Evolutionary conservation across 2,797 vertebrate genomes (phyloP).

Genomic region (Pogonophryne albipinna): DNA sequence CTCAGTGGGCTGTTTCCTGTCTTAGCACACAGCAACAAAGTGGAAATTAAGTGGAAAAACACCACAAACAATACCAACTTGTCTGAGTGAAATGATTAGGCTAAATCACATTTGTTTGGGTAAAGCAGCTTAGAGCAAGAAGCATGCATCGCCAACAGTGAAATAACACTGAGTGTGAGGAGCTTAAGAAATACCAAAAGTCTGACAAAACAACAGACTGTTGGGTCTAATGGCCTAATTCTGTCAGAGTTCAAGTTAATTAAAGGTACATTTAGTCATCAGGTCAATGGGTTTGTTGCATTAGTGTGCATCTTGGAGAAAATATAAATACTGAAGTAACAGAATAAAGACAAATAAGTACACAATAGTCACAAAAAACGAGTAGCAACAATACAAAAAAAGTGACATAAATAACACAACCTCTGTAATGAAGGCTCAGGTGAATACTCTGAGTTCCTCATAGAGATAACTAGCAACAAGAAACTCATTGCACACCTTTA

Average conservation of each 20-base stretch:
- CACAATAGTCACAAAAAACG: too few relatives aligned
- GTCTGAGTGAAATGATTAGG: constrained; percentile 84
- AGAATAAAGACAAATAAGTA: too few relatives aligned
- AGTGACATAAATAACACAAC: neutral
- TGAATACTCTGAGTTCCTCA: constrained; percentile 17
- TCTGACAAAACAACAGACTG: constrained; percentile 77
- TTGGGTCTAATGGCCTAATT: constrained; percentile 59
- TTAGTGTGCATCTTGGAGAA: neutral
- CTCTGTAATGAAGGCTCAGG: constrained; percentile 26
- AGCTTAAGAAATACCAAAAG: constrained; percentile 80
- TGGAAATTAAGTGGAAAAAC: constrained; percentile 70
- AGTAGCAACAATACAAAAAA: too few relatives aligned
- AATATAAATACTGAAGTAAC: neutral
- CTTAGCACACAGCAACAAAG: constrained; percentile 16
- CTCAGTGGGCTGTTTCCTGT: neutral
- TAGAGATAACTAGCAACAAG: constrained; percentile 19
- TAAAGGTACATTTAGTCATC: constrained; percentile 13
- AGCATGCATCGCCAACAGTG: constrained; percentile 71
- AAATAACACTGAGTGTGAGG: constrained; percentile 75
- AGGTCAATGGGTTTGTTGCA: neutral
- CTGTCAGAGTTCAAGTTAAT: constrained; percentile 35
- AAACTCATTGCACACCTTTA: neutral
- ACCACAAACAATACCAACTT: constrained; percentile 82
- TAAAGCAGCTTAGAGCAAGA: constrained; percentile 84
- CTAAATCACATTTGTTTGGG: constrained; percentile 84